Conservation (phyloP, 2,113 vertebrate species). For the Anolis sagrei region DNA sequence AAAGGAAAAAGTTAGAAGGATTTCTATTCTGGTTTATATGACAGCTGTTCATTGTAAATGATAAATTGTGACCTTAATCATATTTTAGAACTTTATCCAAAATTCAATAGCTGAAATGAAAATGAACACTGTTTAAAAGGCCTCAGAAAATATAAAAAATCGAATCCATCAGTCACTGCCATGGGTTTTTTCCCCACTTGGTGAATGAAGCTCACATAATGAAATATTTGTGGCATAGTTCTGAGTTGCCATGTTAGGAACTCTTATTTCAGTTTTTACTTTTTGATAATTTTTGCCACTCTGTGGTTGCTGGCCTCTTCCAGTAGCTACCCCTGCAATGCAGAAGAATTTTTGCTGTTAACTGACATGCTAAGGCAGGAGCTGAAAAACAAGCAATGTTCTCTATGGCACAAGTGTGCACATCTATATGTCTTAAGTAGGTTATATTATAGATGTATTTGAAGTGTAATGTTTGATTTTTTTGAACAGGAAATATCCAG, state of each 20-base stretch:
- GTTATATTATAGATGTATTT: conserved; percentile 4
- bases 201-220: background rate
- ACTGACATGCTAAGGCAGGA: conserved; percentile 22
- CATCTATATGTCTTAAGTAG: conserved; percentile 8
- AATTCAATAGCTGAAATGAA: background rate
- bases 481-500: conserved; percentile 41
- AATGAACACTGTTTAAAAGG: background rate
- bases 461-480: conserved; percentile 57
- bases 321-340: background rate
- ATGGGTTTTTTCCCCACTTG: background rate
- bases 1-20: background rate
- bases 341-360: conserved; percentile 47
- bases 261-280: conserved; percentile 13
- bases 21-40: background rate
- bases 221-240: background rate
- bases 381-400: conserved; percentile 66
- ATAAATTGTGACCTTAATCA: background rate
- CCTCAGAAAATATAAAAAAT: background rate
- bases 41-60: background rate
- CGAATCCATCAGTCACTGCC: background rate
- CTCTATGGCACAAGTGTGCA: conserved; percentile 11
- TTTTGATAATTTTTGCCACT: background rate
- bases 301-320: conserved; percentile 36
- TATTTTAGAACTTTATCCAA: background rate
- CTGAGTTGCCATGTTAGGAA: background rate